Evolutionary conservation across 2,888 invertebrate genomes (phyloP).

Genomic region (Agonum fuliginosum): DNA sequence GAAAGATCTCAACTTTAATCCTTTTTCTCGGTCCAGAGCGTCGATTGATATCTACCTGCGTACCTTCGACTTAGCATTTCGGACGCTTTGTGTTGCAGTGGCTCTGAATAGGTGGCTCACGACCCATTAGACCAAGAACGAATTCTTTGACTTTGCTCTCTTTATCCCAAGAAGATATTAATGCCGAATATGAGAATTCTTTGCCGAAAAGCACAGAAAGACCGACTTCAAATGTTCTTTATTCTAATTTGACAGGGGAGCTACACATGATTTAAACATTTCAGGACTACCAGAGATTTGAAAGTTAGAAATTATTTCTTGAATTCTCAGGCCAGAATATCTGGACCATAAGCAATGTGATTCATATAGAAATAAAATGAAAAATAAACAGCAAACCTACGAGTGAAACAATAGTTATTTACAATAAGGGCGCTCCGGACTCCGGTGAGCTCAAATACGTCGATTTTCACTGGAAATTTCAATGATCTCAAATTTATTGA

Average conservation of each 20-base stretch:
- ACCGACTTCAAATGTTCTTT: not conserved
- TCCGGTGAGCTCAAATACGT: no score
- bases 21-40: slow-evolving; percentile 51
- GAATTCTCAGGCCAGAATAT: no score
- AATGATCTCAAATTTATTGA: no score
- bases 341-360: no score
- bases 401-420: no score
- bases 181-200: slow-evolving; percentile 32
- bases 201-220: not conserved
- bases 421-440: no score
- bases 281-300: no score
- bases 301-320: no score
- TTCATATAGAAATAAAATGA: no score
- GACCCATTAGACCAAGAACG: slow-evolving; percentile 45
- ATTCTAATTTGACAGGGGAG: not conserved
- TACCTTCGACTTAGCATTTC: slow-evolving; percentile 45
- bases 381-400: no score
- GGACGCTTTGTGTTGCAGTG: slow-evolving; percentile 44
- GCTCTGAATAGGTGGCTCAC: slow-evolving; percentile 42
- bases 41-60: slow-evolving; percentile 58
- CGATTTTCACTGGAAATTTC: no score
- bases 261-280: not conserved
- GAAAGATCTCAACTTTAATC: slow-evolving; percentile 39
- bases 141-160: slow-evolving; percentile 47
- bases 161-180: slow-evolving; percentile 19